Base-by-base conservation (phyloP, 2,113 vertebrate genomes). In the Australoheros scitulus region DNA sequence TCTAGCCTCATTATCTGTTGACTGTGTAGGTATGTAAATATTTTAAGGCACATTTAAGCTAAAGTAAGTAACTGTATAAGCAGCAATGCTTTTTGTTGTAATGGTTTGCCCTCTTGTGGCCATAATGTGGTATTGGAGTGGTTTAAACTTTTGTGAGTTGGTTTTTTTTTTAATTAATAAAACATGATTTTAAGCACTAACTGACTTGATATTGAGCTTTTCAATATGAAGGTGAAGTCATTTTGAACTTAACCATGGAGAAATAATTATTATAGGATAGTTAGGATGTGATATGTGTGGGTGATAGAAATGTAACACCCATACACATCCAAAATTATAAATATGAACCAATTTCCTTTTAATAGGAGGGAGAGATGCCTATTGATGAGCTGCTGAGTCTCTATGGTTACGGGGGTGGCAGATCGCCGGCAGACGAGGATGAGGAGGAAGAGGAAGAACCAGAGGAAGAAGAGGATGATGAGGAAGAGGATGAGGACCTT, bases 281-380 rank as follows among this genome's bases (percentile, higher is more conserved):
- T 34, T 61, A 61, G 1, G 8, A 34, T 24, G 3, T 32, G 29
- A 32, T 32, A 32, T 32, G 32, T 32, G 4, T 1, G 5, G 17
- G 8, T 29, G 24, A 60, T 61, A 61, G 7, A 52, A 70, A 29
- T 52, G 43, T 70, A 52, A 47, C n/a, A 43, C 22, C 4, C 36
- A 15, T 26, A 24, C 41, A 68, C 38, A 41, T 41, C 26, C 22
- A 50, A 41, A 41, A 41, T 41, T 11, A 41, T 11, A 41, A 41
- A 41, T 15, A 3, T 52, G 29, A 70, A 70, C 57, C 1, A 3
- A 41, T 38, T 79, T 78, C 83, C 26, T 74, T 43, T 63, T 61
- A 60, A 36, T 90, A 99, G 98, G 98, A 99, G 82, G 97, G 98
- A 0, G 97, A 98, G 75, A 99, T 99, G 98, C 98, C 98, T 63